Conservation (phyloP, 2,113 vertebrate species). For the Cryptotis parvus region DNA sequence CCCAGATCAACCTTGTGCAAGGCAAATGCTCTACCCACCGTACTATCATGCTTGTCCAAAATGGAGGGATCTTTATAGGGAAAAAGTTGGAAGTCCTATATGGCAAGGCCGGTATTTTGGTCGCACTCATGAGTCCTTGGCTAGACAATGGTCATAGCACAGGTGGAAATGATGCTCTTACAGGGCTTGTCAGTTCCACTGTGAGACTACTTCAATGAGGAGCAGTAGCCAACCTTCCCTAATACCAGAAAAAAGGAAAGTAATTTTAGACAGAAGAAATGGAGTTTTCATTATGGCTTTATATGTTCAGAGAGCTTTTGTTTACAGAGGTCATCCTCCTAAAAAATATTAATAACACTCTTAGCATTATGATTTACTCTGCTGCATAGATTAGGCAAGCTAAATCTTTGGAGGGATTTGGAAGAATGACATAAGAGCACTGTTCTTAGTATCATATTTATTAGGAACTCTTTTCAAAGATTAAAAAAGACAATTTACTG, state of each 20-base stretch:
- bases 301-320: background rate
- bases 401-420: slow-evolving; percentile 27
- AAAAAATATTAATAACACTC: background rate
- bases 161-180: background rate
- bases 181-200: background rate
- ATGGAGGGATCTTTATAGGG: background rate
- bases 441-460: background rate
- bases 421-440: background rate
- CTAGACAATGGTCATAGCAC: background rate
- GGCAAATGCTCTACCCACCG: too few relatives aligned
- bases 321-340: background rate
- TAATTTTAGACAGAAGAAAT: background rate
- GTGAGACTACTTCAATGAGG: background rate
- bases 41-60: too few relatives aligned
- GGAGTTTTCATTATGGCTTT: background rate
- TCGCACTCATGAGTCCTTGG: background rate
- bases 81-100: background rate
- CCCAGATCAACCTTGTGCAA: too few relatives aligned
- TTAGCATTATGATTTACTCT: background rate
- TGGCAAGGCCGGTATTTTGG: slow-evolving; percentile 10
- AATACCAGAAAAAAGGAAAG: background rate
- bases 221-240: background rate
- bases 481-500: slow-evolving; percentile 22
- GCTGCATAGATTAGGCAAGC: background rate
- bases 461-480: slow-evolving; percentile 36